Conservation (phyloP, 2,797 vertebrate genomes). For the Microchirus variegatus region DNA sequence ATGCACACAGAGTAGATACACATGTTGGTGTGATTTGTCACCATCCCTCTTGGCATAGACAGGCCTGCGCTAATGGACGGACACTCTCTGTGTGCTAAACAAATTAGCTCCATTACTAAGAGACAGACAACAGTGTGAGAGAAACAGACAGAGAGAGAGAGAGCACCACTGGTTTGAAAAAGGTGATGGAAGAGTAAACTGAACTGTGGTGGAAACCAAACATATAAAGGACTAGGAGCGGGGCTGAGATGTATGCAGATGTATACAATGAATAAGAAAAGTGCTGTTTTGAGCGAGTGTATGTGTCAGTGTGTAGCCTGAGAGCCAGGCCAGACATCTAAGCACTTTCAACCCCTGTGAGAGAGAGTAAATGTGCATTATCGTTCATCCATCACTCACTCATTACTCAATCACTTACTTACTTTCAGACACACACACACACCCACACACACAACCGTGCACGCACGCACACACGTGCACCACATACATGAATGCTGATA, state of each 20-base stretch:
- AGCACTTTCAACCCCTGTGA: constrained; percentile 52
- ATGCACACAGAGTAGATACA: constrained; percentile 35
- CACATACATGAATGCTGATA: constrained; percentile 73
- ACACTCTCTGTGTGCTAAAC: constrained; percentile 83
- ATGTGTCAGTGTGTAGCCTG: constrained; percentile 21
- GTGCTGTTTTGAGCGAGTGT: constrained; percentile 18
- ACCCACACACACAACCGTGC: constrained; percentile 15
- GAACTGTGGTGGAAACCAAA: constrained; percentile 31
- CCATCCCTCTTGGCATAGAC: constrained; percentile 71
- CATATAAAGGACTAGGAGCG: constrained; percentile 19
- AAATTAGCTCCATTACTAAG: constrained; percentile 84
- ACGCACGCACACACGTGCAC: constrained; percentile 23
- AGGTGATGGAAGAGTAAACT: constrained; percentile 30
- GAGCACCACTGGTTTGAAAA: constrained; percentile 22
- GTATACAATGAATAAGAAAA: constrained; percentile 21
- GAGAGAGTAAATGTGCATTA: constrained; percentile 76
- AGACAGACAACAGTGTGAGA: constrained; percentile 69
- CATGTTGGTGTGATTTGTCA: constrained; percentile 79
- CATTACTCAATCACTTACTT: constrained; percentile 78
- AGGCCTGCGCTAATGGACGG: constrained; percentile 79
- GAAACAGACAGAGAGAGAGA: constrained; percentile 22
- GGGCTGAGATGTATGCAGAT: constrained; percentile 29
- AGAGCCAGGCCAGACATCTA: constrained; percentile 60
- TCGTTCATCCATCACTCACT: constrained; percentile 75
- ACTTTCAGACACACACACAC: constrained; percentile 60